Evolutionary conservation across 2,113 vertebrate species (phyloP).

Genomic region (Vimba vimba): DNA sequence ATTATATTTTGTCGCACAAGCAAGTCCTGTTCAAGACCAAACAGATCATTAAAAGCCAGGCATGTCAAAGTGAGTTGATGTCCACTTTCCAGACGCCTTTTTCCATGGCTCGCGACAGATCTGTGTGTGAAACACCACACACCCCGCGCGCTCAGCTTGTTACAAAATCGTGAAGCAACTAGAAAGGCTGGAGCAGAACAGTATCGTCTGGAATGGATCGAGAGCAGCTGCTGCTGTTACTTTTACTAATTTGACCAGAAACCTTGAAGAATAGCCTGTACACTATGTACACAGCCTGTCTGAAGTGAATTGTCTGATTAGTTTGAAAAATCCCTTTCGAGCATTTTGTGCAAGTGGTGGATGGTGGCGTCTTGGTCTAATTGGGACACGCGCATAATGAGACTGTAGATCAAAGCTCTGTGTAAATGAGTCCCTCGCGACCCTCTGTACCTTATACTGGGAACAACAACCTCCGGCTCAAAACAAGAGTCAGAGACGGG

Average conservation of each 20-base stretch:
- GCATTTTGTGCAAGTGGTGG: too few species aligned
- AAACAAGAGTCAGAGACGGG: not conserved
- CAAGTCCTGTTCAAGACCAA: not conserved
- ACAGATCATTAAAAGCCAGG: not conserved
- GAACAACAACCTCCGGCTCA: slow-evolving; percentile 21
- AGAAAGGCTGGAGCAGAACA: not conserved
- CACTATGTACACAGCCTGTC: not conserved
- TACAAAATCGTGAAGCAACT: not conserved
- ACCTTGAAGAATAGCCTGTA: not conserved
- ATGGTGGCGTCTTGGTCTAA: not conserved
- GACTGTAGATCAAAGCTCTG: slow-evolving; percentile 15
- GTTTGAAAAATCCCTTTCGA: not conserved
- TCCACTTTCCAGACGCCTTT: not conserved
- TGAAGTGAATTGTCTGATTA: not conserved
- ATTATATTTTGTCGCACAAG: not conserved
- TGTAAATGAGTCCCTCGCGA: slow-evolving; percentile 34
- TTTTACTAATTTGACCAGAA: not conserved
- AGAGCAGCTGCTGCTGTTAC: not conserved
- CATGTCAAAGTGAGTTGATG: not conserved
- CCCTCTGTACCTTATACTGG: not conserved
- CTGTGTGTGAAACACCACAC: not conserved
- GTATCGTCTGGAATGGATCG: not conserved
- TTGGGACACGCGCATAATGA: not conserved
- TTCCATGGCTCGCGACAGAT: not conserved
- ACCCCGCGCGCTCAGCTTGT: slow-evolving; percentile 1